These are phyloP conservation scores for Taeniopygia guttata DNA, from an alignment of 2,797 vertebrate genomes.

Conservation along the genomic window DNA sequence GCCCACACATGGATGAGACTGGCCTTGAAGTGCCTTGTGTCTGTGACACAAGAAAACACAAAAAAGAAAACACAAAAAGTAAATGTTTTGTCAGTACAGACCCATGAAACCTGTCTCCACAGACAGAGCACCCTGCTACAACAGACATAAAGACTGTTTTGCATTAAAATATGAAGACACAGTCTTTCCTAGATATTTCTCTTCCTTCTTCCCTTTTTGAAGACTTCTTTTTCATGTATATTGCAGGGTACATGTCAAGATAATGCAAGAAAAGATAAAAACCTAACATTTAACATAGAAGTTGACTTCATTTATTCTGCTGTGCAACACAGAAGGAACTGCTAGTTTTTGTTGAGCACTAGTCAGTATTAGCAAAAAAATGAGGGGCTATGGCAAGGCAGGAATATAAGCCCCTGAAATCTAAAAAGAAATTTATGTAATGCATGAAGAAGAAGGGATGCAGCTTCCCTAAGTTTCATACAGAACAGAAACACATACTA, in stretches of 20 bases:
- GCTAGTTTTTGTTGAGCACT: background rate
- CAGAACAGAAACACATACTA: background rate
- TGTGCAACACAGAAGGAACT: background rate
- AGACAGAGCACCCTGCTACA: background rate
- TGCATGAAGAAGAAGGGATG: background rate
- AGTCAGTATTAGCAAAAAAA: background rate
- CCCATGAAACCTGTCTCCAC: background rate
- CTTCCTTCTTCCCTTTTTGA: background rate
- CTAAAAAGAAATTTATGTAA: background rate
- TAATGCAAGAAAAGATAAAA: background rate
- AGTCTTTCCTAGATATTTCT: background rate
- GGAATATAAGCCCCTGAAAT: background rate
- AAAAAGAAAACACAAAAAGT: background rate
- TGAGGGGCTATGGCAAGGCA: background rate
- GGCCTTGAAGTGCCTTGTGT: background rate
- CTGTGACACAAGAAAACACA: background rate
- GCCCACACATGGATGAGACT: fast-evolving
- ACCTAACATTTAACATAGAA: background rate
- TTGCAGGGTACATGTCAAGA: background rate
- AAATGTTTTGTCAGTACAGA: background rate
- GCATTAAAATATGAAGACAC: background rate
- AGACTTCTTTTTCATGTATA: background rate
- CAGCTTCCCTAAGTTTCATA: background rate
- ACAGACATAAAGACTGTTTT: background rate
- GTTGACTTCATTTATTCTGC: background rate